Evolutionary conservation across 2,113 vertebrate species (phyloP), one percentile per base, ranked within the genome.

Genomic region (Machaerirhynchus nigripectus): DNA sequence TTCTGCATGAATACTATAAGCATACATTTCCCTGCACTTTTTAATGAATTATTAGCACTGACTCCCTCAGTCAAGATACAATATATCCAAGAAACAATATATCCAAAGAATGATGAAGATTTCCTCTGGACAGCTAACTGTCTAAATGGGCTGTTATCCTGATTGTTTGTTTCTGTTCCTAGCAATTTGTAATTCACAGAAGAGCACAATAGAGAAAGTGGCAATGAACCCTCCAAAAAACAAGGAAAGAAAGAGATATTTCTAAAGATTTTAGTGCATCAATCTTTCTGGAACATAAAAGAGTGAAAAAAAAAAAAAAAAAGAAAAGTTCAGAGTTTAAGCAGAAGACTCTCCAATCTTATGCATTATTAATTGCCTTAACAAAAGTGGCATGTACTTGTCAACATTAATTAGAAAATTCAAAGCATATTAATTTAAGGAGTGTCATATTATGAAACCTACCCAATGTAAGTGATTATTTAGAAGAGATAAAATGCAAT

Each of bases 351-450:
- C 47, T 82, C 11, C 35, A 65, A 91, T 93, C 49, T 87, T 61
- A 81, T 81, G 78, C 53, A 75, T 96, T 97, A 89, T 95, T 94
- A 96, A 93, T 86, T 89, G 76, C 39, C 71, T 79, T 90, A 53
- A 87, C 31, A 94, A 88, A 71, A 90, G 9, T 79, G 82, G 33
- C 31, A 90, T 50, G 30, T 68, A 79, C 30, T 24, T 77, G 50
- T 97, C 96, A 84, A 89, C 40, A 78, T 89, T 73, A 49, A 96
- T 97, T 92, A 93, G 44, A 84, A 75, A 83, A 59, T 59, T 83
- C 82, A 87, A 95, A 85, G 67, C 33, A 28, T 81, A 69, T 84
- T 89, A 86, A 88, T 92, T 95, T 85, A 74, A 95, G 30, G 46
- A 40, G 21, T 67, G 61, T 65, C 67, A 22, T 70, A 61, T 89